Evolutionary conservation across 2,888 invertebrate genomes (phyloP).

Genomic region (Eupithecia subfuscata): DNA sequence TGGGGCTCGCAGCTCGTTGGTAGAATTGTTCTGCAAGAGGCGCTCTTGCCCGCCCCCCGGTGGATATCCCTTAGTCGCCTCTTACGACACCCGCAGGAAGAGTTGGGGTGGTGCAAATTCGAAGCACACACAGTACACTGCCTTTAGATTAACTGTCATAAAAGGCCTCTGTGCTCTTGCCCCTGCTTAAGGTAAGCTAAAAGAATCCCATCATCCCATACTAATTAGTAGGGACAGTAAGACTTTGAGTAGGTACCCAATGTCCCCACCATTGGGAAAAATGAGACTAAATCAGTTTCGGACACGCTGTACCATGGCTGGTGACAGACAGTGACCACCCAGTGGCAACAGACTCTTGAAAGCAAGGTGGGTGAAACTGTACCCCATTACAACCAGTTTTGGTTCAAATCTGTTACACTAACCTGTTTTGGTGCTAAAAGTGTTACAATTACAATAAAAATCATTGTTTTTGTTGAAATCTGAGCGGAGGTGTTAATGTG

Average conservation of each 20-base stretch:
- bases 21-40: no score
- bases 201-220: no score
- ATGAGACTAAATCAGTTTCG: background rate
- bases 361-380: slow-evolving; percentile 7
- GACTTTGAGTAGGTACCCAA: background rate
- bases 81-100: no score
- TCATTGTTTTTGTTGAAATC: background rate
- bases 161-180: no score
- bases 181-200: no score
- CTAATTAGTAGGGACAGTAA: background rate
- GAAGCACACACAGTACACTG: no score
- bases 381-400: slow-evolving; percentile 2
- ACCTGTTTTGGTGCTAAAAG: background rate
- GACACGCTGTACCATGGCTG: background rate
- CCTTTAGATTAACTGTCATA: no score
- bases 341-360: background rate
- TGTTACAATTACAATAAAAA: slow-evolving; percentile 7
- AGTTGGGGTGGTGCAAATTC: no score
- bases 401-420: slow-evolving; percentile 6
- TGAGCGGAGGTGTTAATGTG: background rate
- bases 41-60: no score
- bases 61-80: no score
- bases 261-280: background rate
- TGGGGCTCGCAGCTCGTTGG: no score
- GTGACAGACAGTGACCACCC: slow-evolving; percentile 2